A percentile compares a stretch with the other conserved stretches of the same genome.
These are phyloP conservation scores for Mya arenaria DNA, from an alignment of 1,140 invertebrate species.

Conservation along the genomic window DNA sequence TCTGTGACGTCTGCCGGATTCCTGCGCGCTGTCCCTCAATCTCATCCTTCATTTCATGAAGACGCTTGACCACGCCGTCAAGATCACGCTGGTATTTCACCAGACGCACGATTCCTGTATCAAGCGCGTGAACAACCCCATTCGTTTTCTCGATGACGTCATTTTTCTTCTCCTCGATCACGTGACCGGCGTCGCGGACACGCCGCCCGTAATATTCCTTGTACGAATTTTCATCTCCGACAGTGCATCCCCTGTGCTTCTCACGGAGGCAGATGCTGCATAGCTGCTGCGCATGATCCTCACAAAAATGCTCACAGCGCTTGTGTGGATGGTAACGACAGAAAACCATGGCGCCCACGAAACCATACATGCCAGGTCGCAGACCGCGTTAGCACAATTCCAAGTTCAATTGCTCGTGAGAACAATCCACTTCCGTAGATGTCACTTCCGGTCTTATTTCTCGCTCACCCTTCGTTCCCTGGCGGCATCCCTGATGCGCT, in stretches of 20 bases:
- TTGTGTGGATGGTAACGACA: slow-evolving; percentile 47
- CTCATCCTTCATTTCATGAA: slow-evolving; percentile 39
- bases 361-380: slow-evolving; percentile 30
- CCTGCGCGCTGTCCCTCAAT: slow-evolving; percentile 25
- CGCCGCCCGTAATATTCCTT: slow-evolving; percentile 34
- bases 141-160: slow-evolving; percentile 30
- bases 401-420: too few species aligned
- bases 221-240: slow-evolving; percentile 30
- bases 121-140: slow-evolving; percentile 2
- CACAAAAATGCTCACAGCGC: slow-evolving; percentile 38
- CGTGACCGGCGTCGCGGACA: slow-evolving; percentile 9
- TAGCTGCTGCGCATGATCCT: slow-evolving; percentile 6
- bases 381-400: too few species aligned
- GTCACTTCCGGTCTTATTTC: too few species aligned
- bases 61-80: slow-evolving; percentile 2
- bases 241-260: slow-evolving; percentile 24
- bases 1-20: slow-evolving; percentile 21
- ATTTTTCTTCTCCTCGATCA: slow-evolving; percentile 34
- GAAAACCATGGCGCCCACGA: slow-evolving; percentile 19
- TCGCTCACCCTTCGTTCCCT: too few species aligned
- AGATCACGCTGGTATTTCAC: slow-evolving; percentile 33
- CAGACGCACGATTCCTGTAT: slow-evolving; percentile 19
- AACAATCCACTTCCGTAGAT: too few species aligned
- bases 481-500: too few species aligned
- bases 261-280: slow-evolving; percentile 34